Conservation (phyloP, 1,140 invertebrate genomes). For the Hylyphantes graminicola region DNA sequence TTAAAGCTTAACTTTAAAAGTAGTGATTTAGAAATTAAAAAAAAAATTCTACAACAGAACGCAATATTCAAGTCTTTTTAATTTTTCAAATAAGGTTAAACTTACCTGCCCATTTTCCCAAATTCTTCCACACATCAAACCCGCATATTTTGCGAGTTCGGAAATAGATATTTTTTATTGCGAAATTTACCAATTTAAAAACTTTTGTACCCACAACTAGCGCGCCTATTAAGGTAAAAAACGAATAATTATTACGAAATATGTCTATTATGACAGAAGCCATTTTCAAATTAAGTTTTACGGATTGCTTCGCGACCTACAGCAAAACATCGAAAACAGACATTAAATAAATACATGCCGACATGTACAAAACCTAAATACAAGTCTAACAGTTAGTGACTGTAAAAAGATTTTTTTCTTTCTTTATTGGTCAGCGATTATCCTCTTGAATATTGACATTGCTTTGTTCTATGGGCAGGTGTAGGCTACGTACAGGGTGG, state of each 20-base stretch:
- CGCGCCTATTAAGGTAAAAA: conserved; percentile 15
- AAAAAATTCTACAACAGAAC: no score
- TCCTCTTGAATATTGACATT: neutral
- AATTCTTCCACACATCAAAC: conserved; percentile 64
- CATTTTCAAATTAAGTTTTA: neutral
- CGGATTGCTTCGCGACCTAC: neutral
- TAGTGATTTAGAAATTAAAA: no score
- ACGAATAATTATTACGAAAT: neutral
- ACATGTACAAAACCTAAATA: no score
- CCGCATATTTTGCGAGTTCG: conserved; percentile 21
- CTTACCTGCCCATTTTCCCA: conserved; percentile 68
- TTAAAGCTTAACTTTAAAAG: no score
- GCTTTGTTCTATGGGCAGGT: neutral
- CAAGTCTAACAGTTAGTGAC: no score
- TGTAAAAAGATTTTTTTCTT: neutral
- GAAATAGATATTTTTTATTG: neutral
- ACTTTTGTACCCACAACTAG: neutral
- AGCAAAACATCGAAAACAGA: neutral
- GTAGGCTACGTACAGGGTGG: no score
- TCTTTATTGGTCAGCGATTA: neutral
- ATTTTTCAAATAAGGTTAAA: no score
- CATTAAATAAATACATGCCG: no score
- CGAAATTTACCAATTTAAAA: neutral
- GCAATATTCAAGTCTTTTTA: no score
- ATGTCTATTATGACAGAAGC: neutral